Conservation (phyloP, 2,888 invertebrate species). For the Sialis fuliginosa region DNA sequence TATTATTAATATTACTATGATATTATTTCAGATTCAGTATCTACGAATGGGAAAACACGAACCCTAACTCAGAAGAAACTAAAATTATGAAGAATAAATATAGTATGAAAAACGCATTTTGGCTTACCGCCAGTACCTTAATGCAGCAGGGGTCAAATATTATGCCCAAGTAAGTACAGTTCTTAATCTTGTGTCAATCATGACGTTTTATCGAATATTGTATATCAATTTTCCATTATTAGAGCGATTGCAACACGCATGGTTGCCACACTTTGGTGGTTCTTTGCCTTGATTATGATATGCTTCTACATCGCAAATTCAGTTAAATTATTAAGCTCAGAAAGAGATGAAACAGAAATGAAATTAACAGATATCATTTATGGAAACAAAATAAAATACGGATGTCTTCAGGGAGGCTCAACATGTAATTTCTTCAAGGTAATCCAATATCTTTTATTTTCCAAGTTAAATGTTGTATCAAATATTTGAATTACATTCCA, state of each 20-base stretch:
- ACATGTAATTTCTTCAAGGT: slow-evolving; percentile 83
- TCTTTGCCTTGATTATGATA: slow-evolving; percentile 79
- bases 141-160: slow-evolving; percentile 91
- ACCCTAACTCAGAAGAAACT: slow-evolving; percentile 73
- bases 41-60: slow-evolving; percentile 86
- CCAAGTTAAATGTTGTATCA: no score
- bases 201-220: neutral
- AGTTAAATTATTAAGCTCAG: slow-evolving; percentile 83
- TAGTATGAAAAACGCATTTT: slow-evolving; percentile 73
- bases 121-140: slow-evolving; percentile 86
- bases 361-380: slow-evolving; percentile 82
- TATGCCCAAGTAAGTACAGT: slow-evolving; percentile 56
- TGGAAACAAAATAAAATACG: slow-evolving; percentile 91
- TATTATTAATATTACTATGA: no score
- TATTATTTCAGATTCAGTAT: slow-evolving; percentile 49
- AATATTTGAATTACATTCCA: slow-evolving; percentile 54
- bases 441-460: no score
- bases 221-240: slow-evolving; percentile 9
- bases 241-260: slow-evolving; percentile 81
- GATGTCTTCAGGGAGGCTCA: slow-evolving; percentile 75
- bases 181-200: neutral
- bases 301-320: slow-evolving; percentile 90
- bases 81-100: slow-evolving; percentile 82
- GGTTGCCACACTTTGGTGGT: slow-evolving; percentile 85
- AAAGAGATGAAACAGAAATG: slow-evolving; percentile 78